phyloP scores from a whole-genome alignment of 37 sponge, comb jelly and placozoan genomes.

The Hexactinellida sp. region DNA sequence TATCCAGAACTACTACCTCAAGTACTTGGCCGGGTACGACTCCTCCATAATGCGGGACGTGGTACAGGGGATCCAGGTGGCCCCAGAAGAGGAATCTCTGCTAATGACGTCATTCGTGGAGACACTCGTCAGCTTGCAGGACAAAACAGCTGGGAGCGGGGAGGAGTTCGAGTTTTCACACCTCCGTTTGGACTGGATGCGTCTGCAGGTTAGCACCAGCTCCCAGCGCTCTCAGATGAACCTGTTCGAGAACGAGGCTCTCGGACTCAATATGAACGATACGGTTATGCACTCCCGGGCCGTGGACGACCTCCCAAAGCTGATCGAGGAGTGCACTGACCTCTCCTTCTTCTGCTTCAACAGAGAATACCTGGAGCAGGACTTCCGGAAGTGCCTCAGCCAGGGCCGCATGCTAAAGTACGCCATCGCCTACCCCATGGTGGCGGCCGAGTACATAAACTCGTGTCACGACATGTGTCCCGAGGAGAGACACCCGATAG shows the following conservation, averaged over 20 bases:
- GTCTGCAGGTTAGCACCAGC: constrained; percentile 64
- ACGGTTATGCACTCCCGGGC: constrained; percentile 48
- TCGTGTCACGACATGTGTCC: constrained; percentile 48
- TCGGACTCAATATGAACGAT: constrained; percentile 75
- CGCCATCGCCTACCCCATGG: constrained; percentile 60
- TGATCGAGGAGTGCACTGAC: constrained; percentile 45
- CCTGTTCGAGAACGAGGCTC: constrained; percentile 42
- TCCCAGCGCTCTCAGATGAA: constrained; percentile 23
- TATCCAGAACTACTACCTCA: constrained; percentile 57
- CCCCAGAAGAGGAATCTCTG: constrained; percentile 76
- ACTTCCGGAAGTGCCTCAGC: constrained; percentile 39
- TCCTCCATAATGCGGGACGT: constrained; percentile 48
- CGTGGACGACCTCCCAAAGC: constrained; percentile 70
- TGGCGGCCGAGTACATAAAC: constrained; percentile 66
- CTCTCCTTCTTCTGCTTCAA: constrained; percentile 65
- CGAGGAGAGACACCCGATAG: constrained; percentile 69
- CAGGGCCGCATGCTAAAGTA: neutral
- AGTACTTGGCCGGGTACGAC: constrained; percentile 63
- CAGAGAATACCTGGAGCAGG: constrained; percentile 30
- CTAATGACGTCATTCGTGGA: constrained; percentile 79
- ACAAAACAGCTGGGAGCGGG: constrained; percentile 39
- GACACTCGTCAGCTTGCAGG: constrained; percentile 49
- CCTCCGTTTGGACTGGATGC: constrained; percentile 86
- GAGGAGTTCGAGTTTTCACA: constrained; percentile 64
- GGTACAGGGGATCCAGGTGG: constrained; percentile 51